These are phyloP conservation scores for Perizoma affinitatum DNA, from an alignment of 2,888 invertebrate species.

Conservation along the genomic window DNA sequence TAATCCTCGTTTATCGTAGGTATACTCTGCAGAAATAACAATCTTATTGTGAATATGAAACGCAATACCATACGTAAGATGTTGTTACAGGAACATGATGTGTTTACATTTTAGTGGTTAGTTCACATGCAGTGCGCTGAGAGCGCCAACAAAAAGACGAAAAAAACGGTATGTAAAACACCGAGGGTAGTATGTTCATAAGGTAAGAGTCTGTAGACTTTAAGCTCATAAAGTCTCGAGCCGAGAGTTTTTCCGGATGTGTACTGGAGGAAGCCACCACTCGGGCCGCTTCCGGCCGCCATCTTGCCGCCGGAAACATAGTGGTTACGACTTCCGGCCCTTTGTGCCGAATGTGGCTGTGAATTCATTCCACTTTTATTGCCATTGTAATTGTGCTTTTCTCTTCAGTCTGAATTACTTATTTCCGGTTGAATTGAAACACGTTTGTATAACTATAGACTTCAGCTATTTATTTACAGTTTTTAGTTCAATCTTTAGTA, in stretches of 20 bases:
- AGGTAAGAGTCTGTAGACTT: background rate
- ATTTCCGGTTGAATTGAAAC: constrained; percentile 11
- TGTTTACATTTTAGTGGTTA: too few relatives aligned
- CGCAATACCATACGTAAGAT: too few relatives aligned
- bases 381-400: constrained; percentile 19
- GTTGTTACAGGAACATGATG: too few relatives aligned
- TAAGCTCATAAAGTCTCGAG: constrained; percentile 41
- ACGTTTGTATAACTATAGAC: constrained; percentile 7
- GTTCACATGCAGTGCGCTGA: too few relatives aligned
- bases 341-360: constrained; percentile 54
- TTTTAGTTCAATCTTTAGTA: background rate
- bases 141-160: too few relatives aligned
- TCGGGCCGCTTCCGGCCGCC: constrained; percentile 73
- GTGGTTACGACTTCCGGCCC: constrained; percentile 70
- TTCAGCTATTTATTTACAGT: background rate
- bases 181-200: background rate
- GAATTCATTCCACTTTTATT: constrained; percentile 41
- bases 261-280: constrained; percentile 63
- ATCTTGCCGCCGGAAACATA: constrained; percentile 68
- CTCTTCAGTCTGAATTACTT: constrained; percentile 17
- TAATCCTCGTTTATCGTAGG: too few relatives aligned
- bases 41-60: too few relatives aligned
- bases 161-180: too few relatives aligned
- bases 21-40: too few relatives aligned
- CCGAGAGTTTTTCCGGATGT: constrained; percentile 59